Conservation (phyloP, 2,888 invertebrate genomes). For the Agrypnus murinus region DNA sequence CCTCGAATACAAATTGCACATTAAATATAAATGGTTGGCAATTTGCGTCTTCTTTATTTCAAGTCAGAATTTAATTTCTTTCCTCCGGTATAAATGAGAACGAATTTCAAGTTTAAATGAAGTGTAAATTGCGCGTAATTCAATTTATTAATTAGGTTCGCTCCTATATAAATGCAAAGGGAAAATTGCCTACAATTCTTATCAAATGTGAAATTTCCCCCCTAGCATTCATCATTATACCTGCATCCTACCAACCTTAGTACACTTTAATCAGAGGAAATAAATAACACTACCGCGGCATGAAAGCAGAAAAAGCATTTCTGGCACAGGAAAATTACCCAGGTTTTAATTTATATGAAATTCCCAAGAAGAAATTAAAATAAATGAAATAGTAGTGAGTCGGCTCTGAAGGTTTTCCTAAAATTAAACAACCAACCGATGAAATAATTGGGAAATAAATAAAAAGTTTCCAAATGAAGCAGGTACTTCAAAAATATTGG, state of each 20-base stretch:
- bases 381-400: too few relatives aligned
- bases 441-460: neutral
- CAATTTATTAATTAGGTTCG: conserved; percentile 15
- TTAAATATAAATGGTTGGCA: conserved; percentile 10
- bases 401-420: neutral
- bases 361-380: neutral
- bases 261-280: neutral
- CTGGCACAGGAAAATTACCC: neutral
- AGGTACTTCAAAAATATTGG: too few relatives aligned
- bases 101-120: conserved; percentile 10
- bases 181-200: neutral
- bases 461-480: neutral
- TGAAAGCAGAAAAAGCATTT: neutral
- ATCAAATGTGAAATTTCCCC: conserved; percentile 13
- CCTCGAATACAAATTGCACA: conserved; percentile 2
- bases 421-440: too few relatives aligned
- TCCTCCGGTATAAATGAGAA: neutral
- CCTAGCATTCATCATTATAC: neutral
- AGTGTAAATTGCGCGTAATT: conserved; percentile 15
- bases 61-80: neutral
- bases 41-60: conserved; percentile 16
- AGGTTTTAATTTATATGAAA: neutral
- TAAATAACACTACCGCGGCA: neutral
- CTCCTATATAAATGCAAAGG: conserved; percentile 20
- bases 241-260: neutral